Base-by-base conservation (phyloP, 2,888 invertebrate genomes). In the Lasioglossum villosulum region DNA sequence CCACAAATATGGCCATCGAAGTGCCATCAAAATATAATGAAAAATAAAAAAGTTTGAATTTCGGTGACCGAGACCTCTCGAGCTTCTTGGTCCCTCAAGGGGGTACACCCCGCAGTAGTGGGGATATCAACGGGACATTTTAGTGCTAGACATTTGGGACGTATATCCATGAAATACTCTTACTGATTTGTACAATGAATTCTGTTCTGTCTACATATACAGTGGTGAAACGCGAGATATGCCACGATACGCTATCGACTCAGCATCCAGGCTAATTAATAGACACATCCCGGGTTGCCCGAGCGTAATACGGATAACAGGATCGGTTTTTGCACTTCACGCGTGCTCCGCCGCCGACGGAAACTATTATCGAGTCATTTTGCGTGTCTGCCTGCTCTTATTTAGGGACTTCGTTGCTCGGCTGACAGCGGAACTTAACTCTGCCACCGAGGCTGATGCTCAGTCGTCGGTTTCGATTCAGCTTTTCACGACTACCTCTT, bases 251-350 rank as follows among this genome's bases (percentile, higher is more conserved):
- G 56, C 30, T 76, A 76, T 76, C 76, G 39, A 3, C 6, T 19
- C 27, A n/a, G 63, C 45, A 30, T 63, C 63, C 56, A 27, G 27
- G 71, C 30, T 71, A 71, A 71, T 71, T 71, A 71, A 71, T 45
- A 71, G 71, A 45, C 45, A 45, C 27, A 42, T 45, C 45, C 19
- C n/a, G 27, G 30, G 70, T 39, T 27, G 70, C 6, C 42, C 14
- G 14, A 42, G 27, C 42, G 70, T 39, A 42, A 71, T 59, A 59
- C 59, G 59, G 59, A 59, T 59, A 59, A 59, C 59, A 59, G 59
- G 59, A 59, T 59, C 27, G 59, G 59, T 59, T 59, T 59, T 59
- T 59, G 59, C 59, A 27, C 27, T 59, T 27, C 59, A 59, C 59
- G 59, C 59, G 59, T 59, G 59, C 59, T 16, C 59, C 59, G 59